These are phyloP conservation scores for Chelonus formosanus DNA, from an alignment of 2,888 invertebrate genomes.

Conservation along the genomic window DNA sequence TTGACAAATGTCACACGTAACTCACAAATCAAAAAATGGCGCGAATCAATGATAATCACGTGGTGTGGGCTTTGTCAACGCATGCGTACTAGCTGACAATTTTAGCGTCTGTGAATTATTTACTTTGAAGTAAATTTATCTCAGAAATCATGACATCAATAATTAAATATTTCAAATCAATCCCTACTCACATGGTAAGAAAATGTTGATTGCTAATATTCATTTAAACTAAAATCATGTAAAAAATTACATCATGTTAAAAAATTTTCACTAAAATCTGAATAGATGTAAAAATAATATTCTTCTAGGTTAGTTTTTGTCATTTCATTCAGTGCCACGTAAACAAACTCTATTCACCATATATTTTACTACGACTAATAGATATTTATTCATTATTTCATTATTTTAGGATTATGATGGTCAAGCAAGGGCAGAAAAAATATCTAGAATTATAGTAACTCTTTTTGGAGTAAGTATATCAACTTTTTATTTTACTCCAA, in stretches of 20 bases:
- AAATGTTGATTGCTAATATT: too few species aligned
- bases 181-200: slow-evolving; percentile 60
- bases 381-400: not conserved
- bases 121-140: too few species aligned
- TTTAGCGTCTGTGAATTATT: too few species aligned
- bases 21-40: too few species aligned
- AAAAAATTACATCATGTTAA: too few species aligned
- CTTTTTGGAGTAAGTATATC: slow-evolving; percentile 78
- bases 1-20: too few species aligned
- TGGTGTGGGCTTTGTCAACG: too few species aligned
- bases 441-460: slow-evolving; percentile 89
- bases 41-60: too few species aligned
- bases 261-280: too few species aligned
- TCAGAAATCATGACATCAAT: slow-evolving; percentile 50
- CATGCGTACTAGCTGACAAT: too few species aligned
- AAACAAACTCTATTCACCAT: not conserved
- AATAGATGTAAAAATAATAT: not conserved
- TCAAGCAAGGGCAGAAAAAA: slow-evolving; percentile 87
- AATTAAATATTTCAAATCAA: slow-evolving; percentile 54
- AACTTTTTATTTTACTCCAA: too few species aligned
- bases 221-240: too few species aligned
- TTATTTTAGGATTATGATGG: slow-evolving; percentile 83
- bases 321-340: slow-evolving; percentile 30
- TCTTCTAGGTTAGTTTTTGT: slow-evolving; percentile 23
- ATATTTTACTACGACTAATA: not conserved